Percentiles rank a stretch among this genome's conserved stretches.
phyloP scores from a whole-genome alignment of 2,888 invertebrate species.

The Bursaphelenchus okinawaensis region DNA sequence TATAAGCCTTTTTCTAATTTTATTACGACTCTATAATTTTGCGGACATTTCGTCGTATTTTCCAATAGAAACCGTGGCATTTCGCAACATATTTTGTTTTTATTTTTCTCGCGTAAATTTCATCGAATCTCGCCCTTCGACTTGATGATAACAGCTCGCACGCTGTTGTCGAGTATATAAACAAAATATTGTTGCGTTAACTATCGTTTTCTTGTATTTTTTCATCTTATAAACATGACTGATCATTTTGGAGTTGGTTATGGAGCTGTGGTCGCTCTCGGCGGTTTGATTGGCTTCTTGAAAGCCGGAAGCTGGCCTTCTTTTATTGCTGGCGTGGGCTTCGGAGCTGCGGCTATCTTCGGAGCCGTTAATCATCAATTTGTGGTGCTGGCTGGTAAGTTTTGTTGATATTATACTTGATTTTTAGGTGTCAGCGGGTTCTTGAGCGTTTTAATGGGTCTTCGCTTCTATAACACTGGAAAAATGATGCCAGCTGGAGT shows the following conservation, averaged over 20 bases:
- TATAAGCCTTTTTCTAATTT: too few relatives aligned
- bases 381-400: conserved; percentile 14
- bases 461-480: conserved; percentile 26
- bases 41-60: too few relatives aligned
- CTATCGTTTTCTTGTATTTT: too few relatives aligned
- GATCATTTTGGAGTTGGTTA: conserved; percentile 28
- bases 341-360: conserved; percentile 22
- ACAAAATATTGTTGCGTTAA: too few relatives aligned
- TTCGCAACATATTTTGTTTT: too few relatives aligned
- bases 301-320: conserved; percentile 29
- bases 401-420: background rate
- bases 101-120: too few relatives aligned
- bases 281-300: conserved; percentile 30
- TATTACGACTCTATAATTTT: too few relatives aligned
- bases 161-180: too few relatives aligned
- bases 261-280: conserved; percentile 24
- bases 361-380: conserved; percentile 24
- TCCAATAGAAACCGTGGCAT: too few relatives aligned
- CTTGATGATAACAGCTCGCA: too few relatives aligned
- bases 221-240: too few relatives aligned
- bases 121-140: too few relatives aligned
- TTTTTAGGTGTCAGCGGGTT: conserved; percentile 17
- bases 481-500: conserved; percentile 34
- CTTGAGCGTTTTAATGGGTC: conserved; percentile 22
- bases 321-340: conserved; percentile 22